Conservation (phyloP, 2,113 vertebrate genomes). For the Erythrolamprus reginae region DNA sequence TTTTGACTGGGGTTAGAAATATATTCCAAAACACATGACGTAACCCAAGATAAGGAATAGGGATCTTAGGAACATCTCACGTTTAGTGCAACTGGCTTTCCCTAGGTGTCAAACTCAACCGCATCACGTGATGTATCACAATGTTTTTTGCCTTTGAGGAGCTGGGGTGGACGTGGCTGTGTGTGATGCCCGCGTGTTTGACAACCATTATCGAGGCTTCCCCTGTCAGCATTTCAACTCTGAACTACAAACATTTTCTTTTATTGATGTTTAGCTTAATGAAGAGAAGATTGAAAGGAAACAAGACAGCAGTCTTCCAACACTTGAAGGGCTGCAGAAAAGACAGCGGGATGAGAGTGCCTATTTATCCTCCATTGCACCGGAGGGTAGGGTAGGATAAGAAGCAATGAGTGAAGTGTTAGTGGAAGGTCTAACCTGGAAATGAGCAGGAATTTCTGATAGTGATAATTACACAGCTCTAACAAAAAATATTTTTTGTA, state of each 20-base stretch:
- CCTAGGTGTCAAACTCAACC: not conserved
- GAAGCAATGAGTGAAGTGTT: not conserved
- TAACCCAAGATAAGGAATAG: not conserved
- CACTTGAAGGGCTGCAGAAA: not conserved
- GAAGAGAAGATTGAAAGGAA: not conserved
- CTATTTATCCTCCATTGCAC: not conserved
- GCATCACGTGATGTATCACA: no score
- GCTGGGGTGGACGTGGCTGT: no score
- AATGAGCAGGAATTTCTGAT: not conserved
- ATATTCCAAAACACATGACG: not conserved
- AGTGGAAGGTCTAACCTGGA: not conserved
- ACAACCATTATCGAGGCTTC: not conserved
- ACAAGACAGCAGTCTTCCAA: not conserved
- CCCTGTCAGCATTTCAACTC: not conserved
- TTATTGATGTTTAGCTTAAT: not conserved
- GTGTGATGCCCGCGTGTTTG: no score
- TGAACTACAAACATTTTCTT: not conserved
- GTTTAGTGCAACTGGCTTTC: accelerated
- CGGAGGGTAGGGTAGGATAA: not conserved
- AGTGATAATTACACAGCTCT: no score
- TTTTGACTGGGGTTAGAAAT: not conserved
- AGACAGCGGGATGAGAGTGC: not conserved
- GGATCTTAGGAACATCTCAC: not conserved
- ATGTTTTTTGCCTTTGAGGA: no score
- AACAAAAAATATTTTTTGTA: no score